These are phyloP conservation scores for Zaprionus lineosus DNA, from an alignment of 2,888 invertebrate species.

Conservation along the genomic window DNA sequence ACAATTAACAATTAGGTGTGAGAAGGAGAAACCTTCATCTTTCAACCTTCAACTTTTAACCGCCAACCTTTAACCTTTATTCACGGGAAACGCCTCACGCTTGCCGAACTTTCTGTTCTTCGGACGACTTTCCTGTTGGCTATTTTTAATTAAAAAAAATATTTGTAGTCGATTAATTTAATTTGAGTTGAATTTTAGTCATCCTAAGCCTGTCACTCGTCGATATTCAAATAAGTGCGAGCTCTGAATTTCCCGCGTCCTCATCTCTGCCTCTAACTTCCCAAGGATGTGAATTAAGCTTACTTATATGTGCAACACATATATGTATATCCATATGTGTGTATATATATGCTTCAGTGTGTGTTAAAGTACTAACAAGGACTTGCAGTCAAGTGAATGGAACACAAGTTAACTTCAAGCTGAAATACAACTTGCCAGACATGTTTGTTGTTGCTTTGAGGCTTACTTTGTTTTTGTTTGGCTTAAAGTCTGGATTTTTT, in stretches of 20 bases:
- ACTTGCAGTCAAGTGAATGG: constrained; percentile 45
- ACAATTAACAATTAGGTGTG: no score
- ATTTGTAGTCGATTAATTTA: constrained; percentile 38
- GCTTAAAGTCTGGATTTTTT: constrained; percentile 22
- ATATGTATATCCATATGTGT: no score
- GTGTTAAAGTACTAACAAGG: constrained; percentile 15
- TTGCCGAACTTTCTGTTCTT: constrained; percentile 24
- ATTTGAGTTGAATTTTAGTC: constrained; percentile 15
- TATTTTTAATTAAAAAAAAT: constrained; percentile 65
- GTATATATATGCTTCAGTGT: constrained; percentile 35
- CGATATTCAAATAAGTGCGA: no score
- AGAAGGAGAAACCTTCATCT: no score
- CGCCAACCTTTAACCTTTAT: constrained; percentile 42
- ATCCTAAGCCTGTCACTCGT: constrained; percentile 1
- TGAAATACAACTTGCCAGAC: constrained; percentile 26
- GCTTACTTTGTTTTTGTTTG: constrained; percentile 1
- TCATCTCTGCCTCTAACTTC: no score
- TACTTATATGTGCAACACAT: no score
- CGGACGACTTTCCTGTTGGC: constrained; percentile 51
- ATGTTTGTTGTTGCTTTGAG: constrained; percentile 14
- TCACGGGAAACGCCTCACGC: constrained; percentile 47
- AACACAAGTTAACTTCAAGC: constrained; percentile 46
- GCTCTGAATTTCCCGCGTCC: no score
- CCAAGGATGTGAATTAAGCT: no score
- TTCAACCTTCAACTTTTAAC: constrained; percentile 9